Conservation (phyloP, 2,888 invertebrate species). For the Choristoneura rosaceana region DNA sequence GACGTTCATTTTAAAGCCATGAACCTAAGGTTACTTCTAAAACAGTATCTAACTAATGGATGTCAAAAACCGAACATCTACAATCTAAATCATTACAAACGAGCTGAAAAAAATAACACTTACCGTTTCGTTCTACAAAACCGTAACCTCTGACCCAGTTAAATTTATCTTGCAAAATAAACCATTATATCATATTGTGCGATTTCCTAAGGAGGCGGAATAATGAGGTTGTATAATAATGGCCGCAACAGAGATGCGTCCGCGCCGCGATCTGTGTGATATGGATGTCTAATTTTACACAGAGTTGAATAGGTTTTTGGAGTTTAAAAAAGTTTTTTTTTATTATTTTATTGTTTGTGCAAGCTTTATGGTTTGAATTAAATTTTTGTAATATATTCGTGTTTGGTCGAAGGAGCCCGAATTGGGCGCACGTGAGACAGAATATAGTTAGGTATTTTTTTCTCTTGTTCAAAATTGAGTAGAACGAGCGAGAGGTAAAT, state of each 20-base stretch:
- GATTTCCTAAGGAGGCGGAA: conserved; percentile 33
- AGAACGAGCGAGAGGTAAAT: too few relatives aligned
- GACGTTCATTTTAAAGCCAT: too few relatives aligned
- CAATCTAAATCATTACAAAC: neutral
- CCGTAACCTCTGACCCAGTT: conserved; percentile 28
- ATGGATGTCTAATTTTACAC: conserved; percentile 54
- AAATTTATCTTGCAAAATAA: conserved; percentile 31
- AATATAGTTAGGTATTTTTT: too few relatives aligned
- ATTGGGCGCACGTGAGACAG: too few relatives aligned
- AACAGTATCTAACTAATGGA: too few relatives aligned
- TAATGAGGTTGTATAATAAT: conserved; percentile 16
- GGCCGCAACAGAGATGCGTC: neutral
- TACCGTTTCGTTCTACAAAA: conserved; percentile 3
- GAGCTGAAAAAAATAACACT: neutral
- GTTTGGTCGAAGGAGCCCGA: too few relatives aligned
- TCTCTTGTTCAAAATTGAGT: too few relatives aligned
- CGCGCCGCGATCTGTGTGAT: conserved; percentile 48
- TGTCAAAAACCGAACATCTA: too few relatives aligned
- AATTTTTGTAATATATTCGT: too few relatives aligned
- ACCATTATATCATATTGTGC: conserved; percentile 28
- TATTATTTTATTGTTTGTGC: too few relatives aligned
- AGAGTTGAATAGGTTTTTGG: conserved; percentile 58
- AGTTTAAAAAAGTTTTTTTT: conserved; percentile 48
- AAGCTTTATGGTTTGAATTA: too few relatives aligned
- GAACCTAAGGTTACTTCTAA: too few relatives aligned